phyloP scores from a whole-genome alignment of 2,113 vertebrate genomes.

The Barbus barbus region DNA sequence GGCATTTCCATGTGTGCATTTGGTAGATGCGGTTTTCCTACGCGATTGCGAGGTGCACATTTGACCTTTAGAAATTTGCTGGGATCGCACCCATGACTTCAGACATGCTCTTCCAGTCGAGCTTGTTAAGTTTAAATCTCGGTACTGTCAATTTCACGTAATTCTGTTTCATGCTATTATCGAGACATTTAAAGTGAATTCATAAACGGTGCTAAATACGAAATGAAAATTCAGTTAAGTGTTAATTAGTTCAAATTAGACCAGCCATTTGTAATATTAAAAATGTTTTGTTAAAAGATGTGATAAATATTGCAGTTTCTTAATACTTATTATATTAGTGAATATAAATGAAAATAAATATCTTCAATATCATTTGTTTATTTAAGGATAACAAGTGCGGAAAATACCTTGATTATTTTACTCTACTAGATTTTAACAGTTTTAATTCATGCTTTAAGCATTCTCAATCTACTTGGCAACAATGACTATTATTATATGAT shows the following conservation, averaged over 20 bases:
- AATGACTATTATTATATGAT: too few species aligned
- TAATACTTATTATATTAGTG: too few species aligned
- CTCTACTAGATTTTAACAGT: too few species aligned
- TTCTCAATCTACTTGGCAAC: too few species aligned
- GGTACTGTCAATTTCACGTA: neutral
- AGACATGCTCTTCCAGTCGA: neutral
- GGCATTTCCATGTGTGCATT: neutral
- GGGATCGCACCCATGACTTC: neutral
- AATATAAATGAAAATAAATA: too few species aligned
- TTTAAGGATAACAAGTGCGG: too few species aligned
- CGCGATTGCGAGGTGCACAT: neutral
- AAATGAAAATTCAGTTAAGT: neutral
- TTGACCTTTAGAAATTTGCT: neutral
- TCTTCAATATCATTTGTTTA: too few species aligned
- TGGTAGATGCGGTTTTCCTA: neutral
- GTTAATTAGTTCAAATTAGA: neutral
- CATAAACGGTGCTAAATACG: neutral
- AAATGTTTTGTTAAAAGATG: too few species aligned
- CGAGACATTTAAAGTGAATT: neutral
- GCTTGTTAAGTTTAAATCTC: neutral
- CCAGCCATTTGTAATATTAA: too few species aligned
- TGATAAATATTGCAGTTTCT: too few species aligned
- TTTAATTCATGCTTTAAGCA: too few species aligned
- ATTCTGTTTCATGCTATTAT: neutral
- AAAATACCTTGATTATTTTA: too few species aligned